phyloP scores from a whole-genome alignment of 1,140 invertebrate species.

The Subanguina moxae region DNA sequence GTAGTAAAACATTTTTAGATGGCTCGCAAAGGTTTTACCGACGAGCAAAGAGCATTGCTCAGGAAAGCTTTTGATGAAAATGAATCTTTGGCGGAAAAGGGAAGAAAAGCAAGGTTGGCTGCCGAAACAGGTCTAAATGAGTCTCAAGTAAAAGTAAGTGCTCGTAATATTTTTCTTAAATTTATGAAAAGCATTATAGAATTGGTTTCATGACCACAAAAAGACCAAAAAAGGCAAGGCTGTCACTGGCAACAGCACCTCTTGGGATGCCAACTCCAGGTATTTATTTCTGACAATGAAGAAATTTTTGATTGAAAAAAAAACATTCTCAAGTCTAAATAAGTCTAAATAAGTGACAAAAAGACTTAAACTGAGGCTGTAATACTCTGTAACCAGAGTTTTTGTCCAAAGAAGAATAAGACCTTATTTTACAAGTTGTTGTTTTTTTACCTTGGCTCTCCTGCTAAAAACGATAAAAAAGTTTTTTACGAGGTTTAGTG shows the following conservation, averaged over 20 bases:
- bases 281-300: no score
- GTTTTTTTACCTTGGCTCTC: no score
- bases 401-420: no score
- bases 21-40: constrained; percentile 1
- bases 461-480: no score
- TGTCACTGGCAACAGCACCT: background rate
- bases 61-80: constrained; percentile 2
- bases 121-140: background rate
- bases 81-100: constrained; percentile 2
- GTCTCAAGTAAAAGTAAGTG: background rate
- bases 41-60: background rate
- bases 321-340: no score
- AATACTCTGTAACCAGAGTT: no score
- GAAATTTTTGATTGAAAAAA: no score
- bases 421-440: no score
- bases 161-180: background rate
- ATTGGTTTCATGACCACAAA: constrained; percentile 6
- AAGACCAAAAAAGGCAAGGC: background rate
- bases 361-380: no score
- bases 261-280: constrained; percentile 1
- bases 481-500: no score
- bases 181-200: background rate
- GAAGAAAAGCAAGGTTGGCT: constrained; percentile 1
- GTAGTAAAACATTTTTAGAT: background rate
- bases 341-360: no score